phyloP scores from a whole-genome alignment of 2,113 vertebrate genomes.

The Phalacrocorax aristotelis region DNA sequence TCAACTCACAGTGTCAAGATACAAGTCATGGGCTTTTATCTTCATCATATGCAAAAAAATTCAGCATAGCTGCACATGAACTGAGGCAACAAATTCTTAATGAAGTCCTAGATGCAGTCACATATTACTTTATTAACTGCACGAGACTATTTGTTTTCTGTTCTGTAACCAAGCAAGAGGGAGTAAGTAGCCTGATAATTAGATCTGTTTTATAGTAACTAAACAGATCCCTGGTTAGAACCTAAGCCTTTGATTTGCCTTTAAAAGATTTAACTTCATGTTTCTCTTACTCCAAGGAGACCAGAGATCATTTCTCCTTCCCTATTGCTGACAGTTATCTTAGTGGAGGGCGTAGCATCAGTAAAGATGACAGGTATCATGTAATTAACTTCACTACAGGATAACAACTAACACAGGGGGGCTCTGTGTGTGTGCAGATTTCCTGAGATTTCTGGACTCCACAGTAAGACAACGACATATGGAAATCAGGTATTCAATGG shows the following conservation, averaged over 20 bases:
- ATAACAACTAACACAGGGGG: background rate
- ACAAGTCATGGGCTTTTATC: background rate
- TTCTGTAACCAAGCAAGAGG: background rate
- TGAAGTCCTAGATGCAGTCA: background rate
- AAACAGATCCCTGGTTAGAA: background rate
- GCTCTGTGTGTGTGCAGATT: background rate
- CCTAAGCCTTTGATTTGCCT: background rate
- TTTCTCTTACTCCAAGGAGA: background rate
- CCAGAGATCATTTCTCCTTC: background rate
- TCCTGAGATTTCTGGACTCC: background rate
- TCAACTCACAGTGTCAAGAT: background rate
- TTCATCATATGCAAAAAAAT: background rate
- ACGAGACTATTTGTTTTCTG: background rate
- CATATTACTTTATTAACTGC: background rate
- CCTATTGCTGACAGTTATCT: background rate
- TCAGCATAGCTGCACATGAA: background rate
- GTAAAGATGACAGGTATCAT: background rate
- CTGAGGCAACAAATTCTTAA: background rate
- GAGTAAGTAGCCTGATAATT: background rate
- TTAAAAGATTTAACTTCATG: background rate
- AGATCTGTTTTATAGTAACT: background rate
- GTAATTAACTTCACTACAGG: background rate
- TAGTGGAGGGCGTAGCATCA: background rate
- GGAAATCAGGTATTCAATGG: background rate
- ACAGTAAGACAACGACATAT: background rate